These are phyloP conservation scores for Drosophila melanica DNA, from an alignment of 1,140 invertebrate species.

Conservation along the genomic window DNA sequence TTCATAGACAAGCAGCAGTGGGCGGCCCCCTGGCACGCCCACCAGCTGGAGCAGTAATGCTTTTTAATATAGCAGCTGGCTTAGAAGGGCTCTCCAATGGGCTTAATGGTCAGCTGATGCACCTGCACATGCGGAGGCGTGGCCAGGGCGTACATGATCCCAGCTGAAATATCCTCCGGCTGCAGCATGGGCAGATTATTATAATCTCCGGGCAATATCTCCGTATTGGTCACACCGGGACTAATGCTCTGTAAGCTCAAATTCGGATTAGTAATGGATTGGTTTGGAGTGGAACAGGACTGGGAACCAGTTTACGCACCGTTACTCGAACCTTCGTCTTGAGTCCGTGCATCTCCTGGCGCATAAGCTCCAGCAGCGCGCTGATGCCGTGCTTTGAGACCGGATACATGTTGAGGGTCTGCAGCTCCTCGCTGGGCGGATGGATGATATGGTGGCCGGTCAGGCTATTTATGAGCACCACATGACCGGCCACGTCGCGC, in stretches of 20 bases:
- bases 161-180: slow-evolving; percentile 85
- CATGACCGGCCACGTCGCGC: slow-evolving; percentile 87
- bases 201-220: slow-evolving; percentile 83
- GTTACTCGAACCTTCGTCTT: slow-evolving; percentile 86
- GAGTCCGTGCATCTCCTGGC: slow-evolving; percentile 85
- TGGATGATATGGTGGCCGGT: slow-evolving; percentile 60
- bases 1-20: slow-evolving; percentile 13
- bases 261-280: not conserved
- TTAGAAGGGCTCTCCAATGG: slow-evolving; percentile 71
- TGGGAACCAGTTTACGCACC: slow-evolving; percentile 72
- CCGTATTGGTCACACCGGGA: slow-evolving; percentile 86
- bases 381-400: slow-evolving; percentile 87
- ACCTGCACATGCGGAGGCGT: slow-evolving; percentile 87
- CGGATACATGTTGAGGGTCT: slow-evolving; percentile 84
- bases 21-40: slow-evolving; percentile 22
- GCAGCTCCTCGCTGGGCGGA: slow-evolving; percentile 45
- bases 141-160: slow-evolving; percentile 85
- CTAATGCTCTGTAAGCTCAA: slow-evolving; percentile 83
- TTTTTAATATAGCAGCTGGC: slow-evolving; percentile 8
- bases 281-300: not conserved
- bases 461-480: slow-evolving; percentile 83
- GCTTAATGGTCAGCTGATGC: slow-evolving; percentile 83
- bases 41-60: not conserved
- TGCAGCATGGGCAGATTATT: slow-evolving; percentile 57
- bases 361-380: slow-evolving; percentile 86